Percentiles rank a stretch among this genome's conserved stretches.
Conservation (phyloP, 2,888 invertebrate genomes). For the Mellilla xanthometata region DNA sequence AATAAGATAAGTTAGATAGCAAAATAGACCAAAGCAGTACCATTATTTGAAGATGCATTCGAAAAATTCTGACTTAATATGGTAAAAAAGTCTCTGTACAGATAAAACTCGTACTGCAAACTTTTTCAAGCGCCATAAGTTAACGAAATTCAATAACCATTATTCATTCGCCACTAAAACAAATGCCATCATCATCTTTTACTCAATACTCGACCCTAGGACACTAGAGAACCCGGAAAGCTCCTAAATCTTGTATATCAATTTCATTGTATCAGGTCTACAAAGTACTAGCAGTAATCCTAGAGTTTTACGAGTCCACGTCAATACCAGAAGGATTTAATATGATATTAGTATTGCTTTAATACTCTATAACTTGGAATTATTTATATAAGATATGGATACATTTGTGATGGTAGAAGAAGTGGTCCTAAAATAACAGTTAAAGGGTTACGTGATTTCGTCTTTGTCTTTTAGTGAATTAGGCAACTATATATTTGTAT, state of each 20-base stretch:
- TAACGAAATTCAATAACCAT: too few relatives aligned
- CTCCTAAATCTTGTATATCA: slow-evolving; percentile 16
- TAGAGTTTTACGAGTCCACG: slow-evolving; percentile 40
- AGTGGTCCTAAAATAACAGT: slow-evolving; percentile 24
- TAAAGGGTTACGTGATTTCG: background rate
- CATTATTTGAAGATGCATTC: too few relatives aligned
- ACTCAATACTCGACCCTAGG: background rate
- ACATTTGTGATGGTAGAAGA: slow-evolving; percentile 32
- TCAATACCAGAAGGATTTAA: slow-evolving; percentile 40
- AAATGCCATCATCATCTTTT: too few relatives aligned
- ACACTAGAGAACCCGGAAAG: slow-evolving; percentile 3
- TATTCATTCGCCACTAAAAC: too few relatives aligned
- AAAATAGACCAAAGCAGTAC: too few relatives aligned
- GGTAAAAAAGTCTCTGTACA: too few relatives aligned
- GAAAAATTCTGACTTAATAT: too few relatives aligned
- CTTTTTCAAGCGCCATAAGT: too few relatives aligned
- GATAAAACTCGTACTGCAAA: too few relatives aligned
- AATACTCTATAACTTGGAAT: slow-evolving; percentile 35
- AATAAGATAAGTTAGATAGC: too few relatives aligned
- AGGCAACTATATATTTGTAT: too few relatives aligned
- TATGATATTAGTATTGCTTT: slow-evolving; percentile 41
- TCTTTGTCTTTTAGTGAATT: too few relatives aligned
- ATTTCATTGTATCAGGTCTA: slow-evolving; percentile 17
- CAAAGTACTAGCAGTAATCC: slow-evolving; percentile 26
- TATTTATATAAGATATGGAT: slow-evolving; percentile 39